phyloP scores from a whole-genome alignment of 2,797 vertebrate genomes.

The Acrocephalus scirpaceus region DNA sequence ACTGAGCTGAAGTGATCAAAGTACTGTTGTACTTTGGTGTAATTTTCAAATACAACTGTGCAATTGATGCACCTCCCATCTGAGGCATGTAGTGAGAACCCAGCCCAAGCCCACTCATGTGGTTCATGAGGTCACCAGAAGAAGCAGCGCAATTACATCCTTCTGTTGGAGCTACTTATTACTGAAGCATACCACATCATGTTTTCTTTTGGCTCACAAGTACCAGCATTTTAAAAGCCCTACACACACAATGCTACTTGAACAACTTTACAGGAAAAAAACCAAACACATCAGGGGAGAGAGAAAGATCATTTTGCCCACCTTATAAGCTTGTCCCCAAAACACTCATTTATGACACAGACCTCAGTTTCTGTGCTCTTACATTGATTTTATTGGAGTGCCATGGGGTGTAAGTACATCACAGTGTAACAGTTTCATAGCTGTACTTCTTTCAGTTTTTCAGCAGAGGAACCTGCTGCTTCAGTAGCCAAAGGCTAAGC shows the following conservation, averaged over 20 bases:
- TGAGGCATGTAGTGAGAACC: background rate
- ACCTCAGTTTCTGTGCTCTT: background rate
- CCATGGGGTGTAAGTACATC: background rate
- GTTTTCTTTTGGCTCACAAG: background rate
- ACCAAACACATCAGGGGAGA: background rate
- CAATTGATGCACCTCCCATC: background rate
- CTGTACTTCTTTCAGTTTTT: background rate
- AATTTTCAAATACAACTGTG: background rate
- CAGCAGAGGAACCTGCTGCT: background rate
- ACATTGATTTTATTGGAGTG: background rate
- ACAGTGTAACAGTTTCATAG: background rate
- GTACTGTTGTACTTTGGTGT: background rate
- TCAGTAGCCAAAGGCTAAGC: background rate
- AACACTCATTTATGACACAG: background rate
- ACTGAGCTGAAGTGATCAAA: rapidly evolving
- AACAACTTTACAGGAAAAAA: background rate
- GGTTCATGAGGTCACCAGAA: constrained; percentile 46
- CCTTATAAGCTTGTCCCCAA: background rate
- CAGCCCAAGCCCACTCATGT: background rate
- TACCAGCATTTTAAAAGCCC: background rate
- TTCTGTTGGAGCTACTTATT: constrained; percentile 18
- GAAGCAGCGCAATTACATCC: constrained; percentile 12
- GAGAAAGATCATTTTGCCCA: background rate
- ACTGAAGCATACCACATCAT: background rate
- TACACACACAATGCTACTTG: background rate